Evolutionary conservation across 2,113 vertebrate species (phyloP).

Genomic region (Taxidea taxus): DNA sequence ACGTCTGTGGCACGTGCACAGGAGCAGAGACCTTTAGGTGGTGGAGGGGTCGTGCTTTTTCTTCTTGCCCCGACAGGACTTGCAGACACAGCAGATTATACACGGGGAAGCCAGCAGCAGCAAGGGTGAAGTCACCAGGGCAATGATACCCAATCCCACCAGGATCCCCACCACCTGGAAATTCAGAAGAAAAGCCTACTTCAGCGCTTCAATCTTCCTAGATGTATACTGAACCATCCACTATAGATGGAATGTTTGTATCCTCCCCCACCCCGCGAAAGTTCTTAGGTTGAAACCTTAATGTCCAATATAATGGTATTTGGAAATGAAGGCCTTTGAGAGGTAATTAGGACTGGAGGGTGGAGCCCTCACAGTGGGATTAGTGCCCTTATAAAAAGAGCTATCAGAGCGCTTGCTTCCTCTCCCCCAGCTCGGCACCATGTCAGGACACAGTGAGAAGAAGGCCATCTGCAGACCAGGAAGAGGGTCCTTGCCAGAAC

Average conservation of each 20-base stretch:
- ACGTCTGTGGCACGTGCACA: not conserved
- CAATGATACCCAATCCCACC: constrained; percentile 92
- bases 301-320: not conserved
- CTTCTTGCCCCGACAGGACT: constrained; percentile 91
- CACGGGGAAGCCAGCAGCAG: constrained; percentile 95
- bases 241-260: not conserved
- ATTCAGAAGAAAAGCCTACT: not conserved
- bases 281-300: not conserved
- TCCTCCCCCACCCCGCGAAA: accelerated
- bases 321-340: not conserved
- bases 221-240: not conserved
- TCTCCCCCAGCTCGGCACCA: not conserved
- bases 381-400: not conserved
- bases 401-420: not conserved
- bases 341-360: not conserved
- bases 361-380: not conserved
- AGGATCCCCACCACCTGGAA: constrained; percentile 96
- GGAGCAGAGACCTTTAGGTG: constrained; percentile 71
- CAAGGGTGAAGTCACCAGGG: constrained; percentile 94
- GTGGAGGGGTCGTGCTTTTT: constrained; percentile 85
- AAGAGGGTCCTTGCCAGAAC: not conserved
- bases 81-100: constrained; percentile 96
- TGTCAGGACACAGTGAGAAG: not conserved
- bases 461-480: not conserved
- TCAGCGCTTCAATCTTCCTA: not conserved